Percentiles rank a stretch among this genome's conserved stretches.
These are phyloP conservation scores for Paedocypris sp. DNA, from an alignment of 2,113 vertebrate genomes.

Conservation along the genomic window DNA sequence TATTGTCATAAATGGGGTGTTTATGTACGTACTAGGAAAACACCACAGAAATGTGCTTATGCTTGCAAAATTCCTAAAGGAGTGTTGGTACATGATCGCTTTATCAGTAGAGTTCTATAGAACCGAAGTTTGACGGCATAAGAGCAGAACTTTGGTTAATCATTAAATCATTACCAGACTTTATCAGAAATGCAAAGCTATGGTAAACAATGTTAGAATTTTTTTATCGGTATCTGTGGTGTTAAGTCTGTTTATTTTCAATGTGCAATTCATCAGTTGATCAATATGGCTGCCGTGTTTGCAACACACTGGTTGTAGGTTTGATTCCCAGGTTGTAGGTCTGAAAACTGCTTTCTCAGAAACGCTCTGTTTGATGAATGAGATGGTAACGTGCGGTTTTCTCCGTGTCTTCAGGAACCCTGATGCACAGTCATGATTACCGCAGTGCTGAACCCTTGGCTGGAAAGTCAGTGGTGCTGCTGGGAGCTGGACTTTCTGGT, in stretches of 20 bases:
- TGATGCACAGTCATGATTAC: conserved; percentile 71
- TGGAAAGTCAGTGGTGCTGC: conserved; percentile 54
- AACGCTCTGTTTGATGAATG: too few relatives aligned
- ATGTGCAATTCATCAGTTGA: too few relatives aligned
- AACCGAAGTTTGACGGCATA: not conserved
- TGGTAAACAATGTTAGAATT: too few relatives aligned
- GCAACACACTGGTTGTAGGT: too few relatives aligned
- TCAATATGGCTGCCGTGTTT: too few relatives aligned
- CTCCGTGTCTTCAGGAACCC: conserved; percentile 42
- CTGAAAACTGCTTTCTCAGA: too few relatives aligned
- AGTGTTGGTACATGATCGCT: conserved; percentile 1
- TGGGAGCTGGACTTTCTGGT: conserved; percentile 68
- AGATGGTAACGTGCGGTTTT: too few relatives aligned
- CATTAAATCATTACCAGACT: not conserved
- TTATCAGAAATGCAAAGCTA: not conserved
- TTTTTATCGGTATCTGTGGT: too few relatives aligned
- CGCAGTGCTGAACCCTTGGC: conserved; percentile 56
- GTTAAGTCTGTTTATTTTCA: too few relatives aligned
- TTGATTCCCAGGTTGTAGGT: too few relatives aligned
- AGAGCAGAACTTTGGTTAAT: not conserved
- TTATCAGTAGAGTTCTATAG: not conserved
- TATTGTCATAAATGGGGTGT: not conserved
- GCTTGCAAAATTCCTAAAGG: not conserved
- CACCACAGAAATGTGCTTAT: not conserved
- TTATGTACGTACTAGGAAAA: not conserved